Percentiles rank a stretch among this genome's conserved stretches.
Conservation (phyloP, 2,888 invertebrate genomes). For the Tuta absoluta region DNA sequence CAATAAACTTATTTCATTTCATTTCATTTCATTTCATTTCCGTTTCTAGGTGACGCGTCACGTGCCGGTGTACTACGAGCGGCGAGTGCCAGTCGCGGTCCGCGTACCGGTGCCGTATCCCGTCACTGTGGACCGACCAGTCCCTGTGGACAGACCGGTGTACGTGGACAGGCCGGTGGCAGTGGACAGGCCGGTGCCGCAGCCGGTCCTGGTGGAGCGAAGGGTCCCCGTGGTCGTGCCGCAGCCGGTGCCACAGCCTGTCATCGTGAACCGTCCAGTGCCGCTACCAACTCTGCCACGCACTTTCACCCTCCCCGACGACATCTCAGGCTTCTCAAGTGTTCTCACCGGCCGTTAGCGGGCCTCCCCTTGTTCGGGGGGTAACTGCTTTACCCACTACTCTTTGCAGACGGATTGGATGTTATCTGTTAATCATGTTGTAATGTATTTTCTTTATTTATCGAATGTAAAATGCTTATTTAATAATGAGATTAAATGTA, state of each 20-base stretch:
- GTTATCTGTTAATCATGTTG: background rate
- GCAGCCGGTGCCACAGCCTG: slow-evolving; percentile 41
- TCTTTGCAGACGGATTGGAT: too few species aligned
- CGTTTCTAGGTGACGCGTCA: slow-evolving; percentile 57
- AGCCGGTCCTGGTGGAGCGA: slow-evolving; percentile 59
- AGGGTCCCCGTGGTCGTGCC: slow-evolving; percentile 51
- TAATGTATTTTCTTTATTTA: slow-evolving; percentile 9
- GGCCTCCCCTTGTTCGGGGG: too few species aligned
- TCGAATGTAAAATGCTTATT: background rate
- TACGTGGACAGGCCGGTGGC: slow-evolving; percentile 79
- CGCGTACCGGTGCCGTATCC: slow-evolving; percentile 82
- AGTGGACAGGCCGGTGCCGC: slow-evolving; percentile 82
- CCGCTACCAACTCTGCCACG: slow-evolving; percentile 36
- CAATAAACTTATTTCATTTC: background rate
- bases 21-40: background rate
- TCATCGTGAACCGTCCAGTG: slow-evolving; percentile 46
- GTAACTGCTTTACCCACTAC: too few species aligned
- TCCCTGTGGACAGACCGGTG: slow-evolving; percentile 82
- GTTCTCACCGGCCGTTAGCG: slow-evolving; percentile 26
- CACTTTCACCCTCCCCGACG: background rate
- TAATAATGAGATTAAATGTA: slow-evolving; percentile 6
- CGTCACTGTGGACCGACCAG: slow-evolving; percentile 81
- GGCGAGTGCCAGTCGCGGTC: slow-evolving; percentile 74
- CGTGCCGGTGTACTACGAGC: slow-evolving; percentile 75
- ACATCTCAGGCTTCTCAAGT: slow-evolving; percentile 14